Percentiles rank a stretch among this genome's conserved stretches.
phyloP scores from a whole-genome alignment of 2,888 invertebrate genomes.

The Idaea aversata region DNA sequence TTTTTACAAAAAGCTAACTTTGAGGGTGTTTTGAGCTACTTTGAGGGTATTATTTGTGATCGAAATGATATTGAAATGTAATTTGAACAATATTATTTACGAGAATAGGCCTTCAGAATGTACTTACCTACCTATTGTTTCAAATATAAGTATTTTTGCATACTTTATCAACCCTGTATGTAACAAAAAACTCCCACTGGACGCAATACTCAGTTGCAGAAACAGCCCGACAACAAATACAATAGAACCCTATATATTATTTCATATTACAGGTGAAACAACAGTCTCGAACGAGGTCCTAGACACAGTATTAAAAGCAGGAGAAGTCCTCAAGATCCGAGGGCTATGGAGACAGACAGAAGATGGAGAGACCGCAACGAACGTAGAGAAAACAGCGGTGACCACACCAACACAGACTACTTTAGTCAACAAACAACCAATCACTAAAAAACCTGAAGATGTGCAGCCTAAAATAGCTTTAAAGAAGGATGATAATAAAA shows the following conservation, averaged over 20 bases:
- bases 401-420: slow-evolving; percentile 37
- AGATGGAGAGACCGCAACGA: slow-evolving; percentile 57
- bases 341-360: slow-evolving; percentile 88
- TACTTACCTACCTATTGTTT: no score
- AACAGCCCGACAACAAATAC: no score
- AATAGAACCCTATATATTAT: background rate
- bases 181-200: no score
- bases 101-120: no score
- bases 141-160: no score
- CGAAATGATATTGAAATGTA: no score
- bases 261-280: slow-evolving; percentile 81
- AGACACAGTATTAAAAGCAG: slow-evolving; percentile 89
- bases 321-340: slow-evolving; percentile 89
- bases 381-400: slow-evolving; percentile 51
- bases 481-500: slow-evolving; percentile 76
- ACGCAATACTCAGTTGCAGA: background rate
- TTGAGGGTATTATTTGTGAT: no score
- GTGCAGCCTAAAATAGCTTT: slow-evolving; percentile 57
- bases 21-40: no score
- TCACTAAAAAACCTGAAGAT: slow-evolving; percentile 58
- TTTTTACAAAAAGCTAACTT: no score
- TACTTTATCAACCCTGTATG: no score
- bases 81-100: no score
- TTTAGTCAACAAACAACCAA: slow-evolving; percentile 49
- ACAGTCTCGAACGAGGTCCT: slow-evolving; percentile 92